Base-by-base conservation (phyloP, 2,888 invertebrate genomes). In the Nymphalis urticae region DNA sequence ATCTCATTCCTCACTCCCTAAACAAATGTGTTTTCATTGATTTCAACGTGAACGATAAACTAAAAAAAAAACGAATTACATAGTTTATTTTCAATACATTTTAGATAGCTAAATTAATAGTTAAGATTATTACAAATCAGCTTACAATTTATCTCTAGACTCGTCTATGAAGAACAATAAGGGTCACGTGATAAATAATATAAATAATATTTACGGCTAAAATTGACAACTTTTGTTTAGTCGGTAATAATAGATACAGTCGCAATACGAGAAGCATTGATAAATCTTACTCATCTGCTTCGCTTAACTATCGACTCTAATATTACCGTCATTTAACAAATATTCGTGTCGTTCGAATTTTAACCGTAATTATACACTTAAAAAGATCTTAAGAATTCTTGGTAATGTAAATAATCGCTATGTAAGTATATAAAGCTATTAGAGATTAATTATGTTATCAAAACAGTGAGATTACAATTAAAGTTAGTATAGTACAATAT, bases 401-500 rank as follows among this genome's bases (percentile, higher is more conserved):
- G 32, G 42, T 76, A 80, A 64, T 92, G 90, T 91, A 91, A 86
- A 92, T 90, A 89, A 83, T 85, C 76, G 87, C 88, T 86, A 82
- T 85, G 86, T 87, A 88, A 83, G 82, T 84, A 87, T 83, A 87
- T 84, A 82, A 86, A 83, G 87, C 87, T 90, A 89, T 82, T 85
- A 87, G 80, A 82, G 77, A 77, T 74, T 87, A 89, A 87, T 87
- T 88, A 89, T 84, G 82, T 86, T 89, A 90, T 90, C 89, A 67
- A 89, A 86, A 86, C 87, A 91, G 92, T 92, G 92, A 92, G 92
- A 92, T 91, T 92, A 92, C 88, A 86, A 80, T 89, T 88, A 87
- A 88, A 80, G 85, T 80, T 86, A 88, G 85, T 76, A 82, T 88
- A 88, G 87, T 82, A 76, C 79, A 76, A 75, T 76, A 78, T 19